phyloP scores from a whole-genome alignment of 2,113 vertebrate genomes.

The Gallinago media region DNA sequence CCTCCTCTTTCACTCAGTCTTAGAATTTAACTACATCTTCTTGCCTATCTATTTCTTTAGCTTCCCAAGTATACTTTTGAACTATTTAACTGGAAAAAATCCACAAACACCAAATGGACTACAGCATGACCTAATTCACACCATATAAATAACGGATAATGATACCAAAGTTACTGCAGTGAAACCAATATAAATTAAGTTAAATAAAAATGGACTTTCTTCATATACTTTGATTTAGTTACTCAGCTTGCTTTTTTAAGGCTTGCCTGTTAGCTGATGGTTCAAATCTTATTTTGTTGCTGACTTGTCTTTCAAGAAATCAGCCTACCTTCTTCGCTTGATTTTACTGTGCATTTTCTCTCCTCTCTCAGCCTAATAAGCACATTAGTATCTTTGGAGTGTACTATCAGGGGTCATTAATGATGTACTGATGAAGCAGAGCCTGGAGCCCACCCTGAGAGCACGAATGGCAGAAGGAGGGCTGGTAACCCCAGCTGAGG shows the following conservation, averaged over 20 bases:
- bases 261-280: neutral
- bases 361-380: neutral
- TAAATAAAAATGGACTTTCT: neutral
- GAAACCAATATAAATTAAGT: neutral
- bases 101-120: neutral
- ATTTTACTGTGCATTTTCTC: neutral
- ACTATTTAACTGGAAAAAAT: neutral
- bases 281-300: neutral
- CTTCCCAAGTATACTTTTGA: neutral
- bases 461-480: neutral
- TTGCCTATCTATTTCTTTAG: neutral
- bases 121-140: neutral
- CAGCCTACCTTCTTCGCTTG: neutral
- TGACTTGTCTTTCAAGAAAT: neutral
- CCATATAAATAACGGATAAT: neutral
- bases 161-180: neutral
- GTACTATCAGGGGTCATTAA: neutral
- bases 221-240: neutral
- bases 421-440: neutral
- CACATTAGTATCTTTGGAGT: neutral
- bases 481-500: neutral
- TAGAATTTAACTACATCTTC: neutral
- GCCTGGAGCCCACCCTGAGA: neutral
- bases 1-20: neutral
- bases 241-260: neutral